Conservation (phyloP, 2,797 vertebrate species). For the Thaleichthys pacificus region DNA sequence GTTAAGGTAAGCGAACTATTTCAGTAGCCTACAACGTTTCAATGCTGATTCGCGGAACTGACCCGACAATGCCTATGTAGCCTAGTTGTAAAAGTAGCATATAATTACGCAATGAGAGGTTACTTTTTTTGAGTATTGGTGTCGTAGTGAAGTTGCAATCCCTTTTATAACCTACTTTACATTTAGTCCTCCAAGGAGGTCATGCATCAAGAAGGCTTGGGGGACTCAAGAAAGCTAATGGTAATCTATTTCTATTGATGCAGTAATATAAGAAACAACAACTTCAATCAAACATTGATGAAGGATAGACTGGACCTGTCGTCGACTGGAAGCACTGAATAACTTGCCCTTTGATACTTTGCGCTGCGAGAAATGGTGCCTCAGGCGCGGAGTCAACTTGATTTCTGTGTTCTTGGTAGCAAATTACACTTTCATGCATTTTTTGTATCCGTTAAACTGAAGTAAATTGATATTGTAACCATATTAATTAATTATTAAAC, state of each 20-base stretch:
- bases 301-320: not conserved
- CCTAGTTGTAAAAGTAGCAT: not conserved
- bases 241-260: not conserved
- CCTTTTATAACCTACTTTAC: not conserved
- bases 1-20: conserved; percentile 6
- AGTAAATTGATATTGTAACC: not conserved
- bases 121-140: not conserved
- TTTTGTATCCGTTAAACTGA: not conserved
- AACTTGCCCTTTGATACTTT: not conserved
- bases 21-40: not conserved
- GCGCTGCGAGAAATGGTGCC: not conserved
- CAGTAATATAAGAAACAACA: not conserved
- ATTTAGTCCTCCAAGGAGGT: not conserved
- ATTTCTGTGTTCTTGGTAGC: not conserved
- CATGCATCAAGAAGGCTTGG: not conserved
- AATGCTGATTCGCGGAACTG: not conserved
- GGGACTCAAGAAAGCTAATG: not conserved
- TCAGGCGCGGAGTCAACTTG: not conserved
- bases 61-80: not conserved
- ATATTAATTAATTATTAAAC: not conserved
- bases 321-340: not conserved
- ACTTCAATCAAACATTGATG: not conserved
- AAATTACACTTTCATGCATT: not conserved
- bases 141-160: not conserved
- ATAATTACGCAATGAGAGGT: not conserved